Evolutionary conservation across 2,797 vertebrate genomes (phyloP), one percentile per base, ranked within the genome.

Genomic region (Holocentrus rufus): DNA sequence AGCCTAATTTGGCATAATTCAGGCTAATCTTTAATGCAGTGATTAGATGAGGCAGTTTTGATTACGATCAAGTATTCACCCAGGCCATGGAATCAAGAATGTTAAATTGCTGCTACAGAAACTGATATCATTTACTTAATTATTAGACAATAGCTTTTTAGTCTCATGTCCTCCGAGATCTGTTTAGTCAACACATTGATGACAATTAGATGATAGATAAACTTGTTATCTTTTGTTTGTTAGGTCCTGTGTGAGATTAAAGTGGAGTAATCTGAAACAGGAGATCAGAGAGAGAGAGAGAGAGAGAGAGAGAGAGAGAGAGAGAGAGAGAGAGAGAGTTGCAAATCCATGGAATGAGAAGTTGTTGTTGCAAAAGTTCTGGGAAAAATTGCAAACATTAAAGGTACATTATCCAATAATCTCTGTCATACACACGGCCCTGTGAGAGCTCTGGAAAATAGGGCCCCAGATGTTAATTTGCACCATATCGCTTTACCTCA

Each of bases 11-110:
- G 18, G 34, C 25, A 30, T 79, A 58, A 79, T 75, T 81, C 78
- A 42, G 42, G 77, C 50, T 77, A 68, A 81, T 81, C 62, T 76
- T 65, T 65, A 72, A 72, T 63, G 73, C 60, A 58, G 49, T 79
- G 80, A 85, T 87, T 81, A 82, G 57, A 82, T 81, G 59, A 72
- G 59, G 22, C 56, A 60, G 66, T 70, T 85, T 74, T 80, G 67
- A 85, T 82, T 70, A 70, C 56, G 81, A 78, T 85, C 71, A 85
- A 74, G 72, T 64, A 82, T 79, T 80, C 79, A 76, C 66, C 20
- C 25, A 72, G 76, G 77, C 84, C 73, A 56, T 36, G 23, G 50
- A 76, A 74, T 78, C 30, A 72, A 62, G 50, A 23, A 65, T 62
- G 69, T 72, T 69, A 44, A 63, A 75, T 64, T 64, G 56, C 68